Conservation (phyloP, 2,888 invertebrate species). For the Nemurella pictetii region DNA sequence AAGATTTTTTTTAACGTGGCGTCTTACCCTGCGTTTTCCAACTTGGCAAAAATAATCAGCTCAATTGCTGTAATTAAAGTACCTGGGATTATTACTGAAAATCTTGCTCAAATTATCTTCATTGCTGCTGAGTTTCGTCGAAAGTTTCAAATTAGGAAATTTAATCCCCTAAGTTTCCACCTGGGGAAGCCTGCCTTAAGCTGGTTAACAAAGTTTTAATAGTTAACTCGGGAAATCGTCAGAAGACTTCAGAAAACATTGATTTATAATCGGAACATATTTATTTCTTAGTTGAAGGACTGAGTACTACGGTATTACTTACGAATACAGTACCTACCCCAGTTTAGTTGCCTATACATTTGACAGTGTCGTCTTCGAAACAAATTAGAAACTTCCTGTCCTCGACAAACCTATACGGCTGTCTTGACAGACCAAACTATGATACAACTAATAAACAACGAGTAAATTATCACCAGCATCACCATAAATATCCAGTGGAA, state of each 20-base stretch:
- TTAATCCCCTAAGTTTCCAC: background rate
- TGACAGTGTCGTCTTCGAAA: background rate
- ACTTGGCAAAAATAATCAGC: background rate
- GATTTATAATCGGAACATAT: background rate
- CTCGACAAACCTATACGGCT: background rate
- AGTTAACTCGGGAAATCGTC: background rate
- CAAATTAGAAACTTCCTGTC: conserved; percentile 27
- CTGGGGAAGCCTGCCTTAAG: background rate
- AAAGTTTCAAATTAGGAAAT: background rate
- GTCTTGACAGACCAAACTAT: conserved; percentile 10
- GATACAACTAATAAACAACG: conserved; percentile 25
- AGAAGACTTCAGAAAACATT: background rate
- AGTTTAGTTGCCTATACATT: background rate
- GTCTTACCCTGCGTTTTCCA: background rate
- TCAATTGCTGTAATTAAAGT: background rate
- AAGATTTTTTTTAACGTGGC: background rate
- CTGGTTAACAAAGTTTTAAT: background rate
- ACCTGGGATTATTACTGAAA: background rate
- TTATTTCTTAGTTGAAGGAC: background rate
- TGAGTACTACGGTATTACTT: background rate
- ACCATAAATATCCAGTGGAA: conserved; percentile 21
- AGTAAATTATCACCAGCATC: conserved; percentile 19
- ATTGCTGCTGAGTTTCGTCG: background rate
- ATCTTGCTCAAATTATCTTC: background rate
- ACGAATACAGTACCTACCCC: background rate